Evolutionary conservation across 92 coral and sea anemone genomes (phyloP), one percentile per base, ranked within the genome.

Genomic region (Scolanthus callimorphus): DNA sequence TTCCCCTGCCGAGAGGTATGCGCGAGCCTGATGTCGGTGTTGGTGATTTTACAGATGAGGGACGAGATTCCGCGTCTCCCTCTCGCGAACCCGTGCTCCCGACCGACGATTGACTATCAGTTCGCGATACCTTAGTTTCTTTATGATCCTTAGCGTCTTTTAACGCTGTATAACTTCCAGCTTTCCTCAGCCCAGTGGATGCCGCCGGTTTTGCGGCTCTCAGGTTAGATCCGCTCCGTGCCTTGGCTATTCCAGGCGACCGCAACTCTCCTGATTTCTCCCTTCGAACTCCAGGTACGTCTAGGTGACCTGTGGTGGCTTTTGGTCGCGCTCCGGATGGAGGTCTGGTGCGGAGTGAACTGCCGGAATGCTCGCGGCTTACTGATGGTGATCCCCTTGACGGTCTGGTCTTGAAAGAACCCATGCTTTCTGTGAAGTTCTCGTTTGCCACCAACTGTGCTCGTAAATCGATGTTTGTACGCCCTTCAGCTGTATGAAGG

Each of bases 401-500:
- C n/a, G 89, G 86, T 48, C 96, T 81, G 48, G 78, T 34, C 46
- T 73, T 70, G 62, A 80, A 76, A 15, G 85, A 12, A 20, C 55
- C 63, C 65, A 84, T 73, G 55, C 94, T 57, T 75, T 83, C 80
- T 15, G 85, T 57, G 1, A 63, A 46, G 34, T 89, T 82, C 20
- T 69, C 83, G 2, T 85, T 67, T 1, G 74, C 67, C n/a, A 76
- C 26, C 26, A 83, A 63, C 69, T 84, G 79, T 31, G 71, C 80
- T 45, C 88, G 81, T 20, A 92, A 85, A 19, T 92, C 98, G 17
- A 88, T 21, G 78, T 77, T 88, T 41, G 94, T 88, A 31, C 96
- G 85, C 49, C 98, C 98, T 37, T 78, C 70, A 79, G 94, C 98
- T 90, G 74, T 1, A 1, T 27, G 10, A 50, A 41, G 44, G 11